phyloP scores from a whole-genome alignment of 2,113 vertebrate species.

The Bombycilla garrulus region DNA sequence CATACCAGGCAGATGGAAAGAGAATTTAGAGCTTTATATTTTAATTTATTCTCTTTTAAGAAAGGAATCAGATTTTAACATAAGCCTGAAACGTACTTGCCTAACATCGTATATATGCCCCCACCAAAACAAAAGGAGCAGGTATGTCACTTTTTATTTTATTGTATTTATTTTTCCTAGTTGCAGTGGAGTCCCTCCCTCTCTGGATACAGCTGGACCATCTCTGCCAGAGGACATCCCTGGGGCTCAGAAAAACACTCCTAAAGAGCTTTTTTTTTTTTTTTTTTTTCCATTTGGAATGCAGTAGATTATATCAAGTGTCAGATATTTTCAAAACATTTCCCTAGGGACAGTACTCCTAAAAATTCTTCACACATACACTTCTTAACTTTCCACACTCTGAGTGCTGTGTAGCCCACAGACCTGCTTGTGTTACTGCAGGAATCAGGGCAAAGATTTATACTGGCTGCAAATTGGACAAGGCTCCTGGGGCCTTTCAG shows the following conservation, averaged over 20 bases:
- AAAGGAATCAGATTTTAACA: not conserved
- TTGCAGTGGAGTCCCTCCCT: not conserved
- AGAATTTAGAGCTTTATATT: not conserved
- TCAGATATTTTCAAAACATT: conserved; percentile 17
- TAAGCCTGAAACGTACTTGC: not conserved
- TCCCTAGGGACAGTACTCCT: not conserved
- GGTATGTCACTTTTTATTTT: not conserved
- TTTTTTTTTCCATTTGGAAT: not conserved
- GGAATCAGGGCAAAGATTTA: not conserved
- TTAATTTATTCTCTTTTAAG: conserved; percentile 14
- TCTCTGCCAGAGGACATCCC: conserved; percentile 57
- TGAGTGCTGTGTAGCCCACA: not conserved
- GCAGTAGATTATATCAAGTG: conserved; percentile 12
- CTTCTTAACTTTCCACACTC: not conserved
- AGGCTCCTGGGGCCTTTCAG: not conserved
- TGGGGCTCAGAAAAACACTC: conserved; percentile 33
- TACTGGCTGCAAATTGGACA: not conserved
- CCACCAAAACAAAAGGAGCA: not conserved
- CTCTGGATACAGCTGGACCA: not conserved
- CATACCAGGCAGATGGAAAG: not conserved
- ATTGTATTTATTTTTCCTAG: not conserved
- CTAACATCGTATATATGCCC: not conserved
- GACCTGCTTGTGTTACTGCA: rapidly evolving
- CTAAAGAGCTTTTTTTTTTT: not conserved
- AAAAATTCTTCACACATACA: conserved; percentile 7